phyloP scores from a whole-genome alignment of 2,113 vertebrate species.

The Origma solitaria region DNA sequence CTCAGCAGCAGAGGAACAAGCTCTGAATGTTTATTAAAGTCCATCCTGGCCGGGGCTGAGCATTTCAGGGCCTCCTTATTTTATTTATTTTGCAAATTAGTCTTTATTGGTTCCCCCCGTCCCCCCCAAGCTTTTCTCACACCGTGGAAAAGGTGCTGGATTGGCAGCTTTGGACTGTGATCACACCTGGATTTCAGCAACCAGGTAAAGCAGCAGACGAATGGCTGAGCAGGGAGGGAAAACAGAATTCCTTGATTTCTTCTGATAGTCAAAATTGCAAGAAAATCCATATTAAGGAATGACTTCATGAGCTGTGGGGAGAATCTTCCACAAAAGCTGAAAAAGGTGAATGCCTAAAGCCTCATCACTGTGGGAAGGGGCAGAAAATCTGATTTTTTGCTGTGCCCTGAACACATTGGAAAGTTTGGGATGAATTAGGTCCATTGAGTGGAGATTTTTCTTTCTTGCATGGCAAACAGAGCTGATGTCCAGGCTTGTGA shows the following conservation, averaged over 20 bases:
- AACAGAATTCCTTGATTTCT: background rate
- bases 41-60: background rate
- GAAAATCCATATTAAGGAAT: background rate
- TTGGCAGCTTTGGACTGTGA: background rate
- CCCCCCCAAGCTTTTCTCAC: background rate
- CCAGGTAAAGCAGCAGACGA: background rate
- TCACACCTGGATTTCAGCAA: background rate
- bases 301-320: background rate
- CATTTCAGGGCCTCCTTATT: background rate
- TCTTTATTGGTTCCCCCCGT: background rate
- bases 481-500: background rate
- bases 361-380: background rate
- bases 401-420: background rate
- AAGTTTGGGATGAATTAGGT: background rate
- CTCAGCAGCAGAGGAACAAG: slow-evolving; percentile 21
- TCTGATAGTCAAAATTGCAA: background rate
- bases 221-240: background rate
- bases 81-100: background rate
- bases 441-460: background rate
- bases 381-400: background rate
- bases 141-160: background rate
- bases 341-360: background rate
- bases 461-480: background rate
- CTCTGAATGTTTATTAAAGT: background rate
- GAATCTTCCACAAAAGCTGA: background rate